A percentile compares a stretch with the other conserved stretches of the same genome.
These are phyloP conservation scores for Kryptolebias ocellatus DNA, from an alignment of 2,797 vertebrate species.

Conservation along the genomic window DNA sequence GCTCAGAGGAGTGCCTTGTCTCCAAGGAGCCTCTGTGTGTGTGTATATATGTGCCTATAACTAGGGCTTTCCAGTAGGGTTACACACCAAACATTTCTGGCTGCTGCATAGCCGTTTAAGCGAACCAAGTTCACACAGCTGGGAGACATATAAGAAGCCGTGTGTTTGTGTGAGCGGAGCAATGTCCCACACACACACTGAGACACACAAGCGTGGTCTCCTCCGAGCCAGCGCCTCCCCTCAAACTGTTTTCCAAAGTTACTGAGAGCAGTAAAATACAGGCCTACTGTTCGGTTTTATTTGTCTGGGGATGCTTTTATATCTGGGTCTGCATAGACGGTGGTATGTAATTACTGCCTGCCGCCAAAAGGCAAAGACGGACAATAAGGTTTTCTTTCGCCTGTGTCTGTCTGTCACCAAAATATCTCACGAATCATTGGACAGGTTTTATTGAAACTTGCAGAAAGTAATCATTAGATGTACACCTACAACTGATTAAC, in stretches of 20 bases:
- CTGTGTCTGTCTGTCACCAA: too few relatives aligned
- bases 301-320: not conserved
- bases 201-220: slow-evolving; percentile 8
- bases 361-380: too few relatives aligned
- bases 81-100: slow-evolving; percentile 81
- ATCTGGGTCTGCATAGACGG: not conserved
- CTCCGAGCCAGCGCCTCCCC: slow-evolving; percentile 2
- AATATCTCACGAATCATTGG: too few relatives aligned
- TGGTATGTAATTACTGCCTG: slow-evolving; percentile 1
- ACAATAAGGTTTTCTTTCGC: too few relatives aligned
- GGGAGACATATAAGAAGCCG: slow-evolving; percentile 77
- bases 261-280: slow-evolving; percentile 5
- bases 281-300: not conserved
- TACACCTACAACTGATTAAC: too few relatives aligned
- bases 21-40: slow-evolving; percentile 45
- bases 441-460: too few relatives aligned
- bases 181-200: slow-evolving; percentile 42
- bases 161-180: slow-evolving; percentile 69
- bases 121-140: slow-evolving; percentile 75
- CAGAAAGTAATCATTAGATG: too few relatives aligned
- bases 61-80: slow-evolving; percentile 77
- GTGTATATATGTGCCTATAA: slow-evolving; percentile 60
- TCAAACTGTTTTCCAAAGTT: slow-evolving; percentile 18
- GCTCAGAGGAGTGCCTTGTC: slow-evolving; percentile 60
- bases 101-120: slow-evolving; percentile 63